Percentiles rank a stretch among this genome's conserved stretches.
phyloP scores from a whole-genome alignment of 2,888 invertebrate species.

The Cantharis nigra region DNA sequence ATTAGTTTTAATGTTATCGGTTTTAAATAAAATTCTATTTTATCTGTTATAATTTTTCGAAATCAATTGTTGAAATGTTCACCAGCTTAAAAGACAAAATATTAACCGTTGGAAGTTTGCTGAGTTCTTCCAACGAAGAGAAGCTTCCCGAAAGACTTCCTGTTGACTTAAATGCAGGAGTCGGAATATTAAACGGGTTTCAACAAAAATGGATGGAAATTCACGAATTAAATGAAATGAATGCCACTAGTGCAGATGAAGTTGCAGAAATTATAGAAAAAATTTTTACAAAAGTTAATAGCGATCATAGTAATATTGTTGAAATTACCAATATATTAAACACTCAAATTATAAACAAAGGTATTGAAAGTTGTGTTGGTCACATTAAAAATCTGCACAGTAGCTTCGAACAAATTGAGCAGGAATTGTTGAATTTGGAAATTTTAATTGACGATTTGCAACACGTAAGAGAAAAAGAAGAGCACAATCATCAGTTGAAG shows the following conservation, averaged over 20 bases:
- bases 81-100: conserved; percentile 59
- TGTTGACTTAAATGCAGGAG: conserved; percentile 67
- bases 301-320: conserved; percentile 45
- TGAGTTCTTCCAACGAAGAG: conserved; percentile 16
- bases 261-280: conserved; percentile 58
- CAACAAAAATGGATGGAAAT: conserved; percentile 74
- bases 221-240: conserved; percentile 70
- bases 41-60: not conserved
- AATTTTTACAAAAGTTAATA: conserved; percentile 46
- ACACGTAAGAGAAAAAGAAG: conserved; percentile 71
- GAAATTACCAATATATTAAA: conserved; percentile 46
- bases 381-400: conserved; percentile 61
- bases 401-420: conserved; percentile 67
- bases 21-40: not conserved
- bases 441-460: conserved; percentile 71
- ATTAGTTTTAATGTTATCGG: not conserved
- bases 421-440: conserved; percentile 67
- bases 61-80: conserved; percentile 49
- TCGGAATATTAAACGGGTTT: conserved; percentile 70
- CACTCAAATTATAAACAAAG: conserved; percentile 51
- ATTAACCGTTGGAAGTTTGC: conserved; percentile 48
- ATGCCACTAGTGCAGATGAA: conserved; percentile 65
- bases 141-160: conserved; percentile 17
- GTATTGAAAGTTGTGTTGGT: conserved; percentile 59
- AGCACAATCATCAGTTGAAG: conserved; percentile 72